phyloP scores from a whole-genome alignment of 2,113 vertebrate species.

The Puffinus mauretanicus region DNA sequence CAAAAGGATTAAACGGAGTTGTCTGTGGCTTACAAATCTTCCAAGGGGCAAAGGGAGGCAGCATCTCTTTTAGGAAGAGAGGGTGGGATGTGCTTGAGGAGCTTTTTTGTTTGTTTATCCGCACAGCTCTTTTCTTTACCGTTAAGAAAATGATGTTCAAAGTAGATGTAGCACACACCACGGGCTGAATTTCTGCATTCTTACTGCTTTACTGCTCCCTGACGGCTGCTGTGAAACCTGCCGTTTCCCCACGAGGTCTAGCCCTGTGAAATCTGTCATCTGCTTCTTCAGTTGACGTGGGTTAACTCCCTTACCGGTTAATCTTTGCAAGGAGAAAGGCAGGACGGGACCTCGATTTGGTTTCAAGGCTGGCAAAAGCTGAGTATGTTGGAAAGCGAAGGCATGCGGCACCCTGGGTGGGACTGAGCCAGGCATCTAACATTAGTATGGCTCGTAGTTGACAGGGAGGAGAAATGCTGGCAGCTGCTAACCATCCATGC shows the following conservation, averaged over 20 bases:
- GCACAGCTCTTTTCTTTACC: not conserved
- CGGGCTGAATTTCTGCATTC: not conserved
- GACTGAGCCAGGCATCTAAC: constrained; percentile 65
- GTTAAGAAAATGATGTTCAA: not conserved
- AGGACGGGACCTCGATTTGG: constrained; percentile 7
- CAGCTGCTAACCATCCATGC: constrained; percentile 71
- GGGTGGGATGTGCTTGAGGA: not conserved
- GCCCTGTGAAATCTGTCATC: constrained; percentile 37
- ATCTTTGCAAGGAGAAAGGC: constrained; percentile 9
- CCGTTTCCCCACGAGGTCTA: not conserved
- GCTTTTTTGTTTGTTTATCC: not conserved
- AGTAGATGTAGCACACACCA: not conserved
- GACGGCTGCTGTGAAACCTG: not conserved
- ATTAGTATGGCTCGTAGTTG: constrained; percentile 58
- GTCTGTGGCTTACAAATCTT: not conserved
- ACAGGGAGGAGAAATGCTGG: constrained; percentile 70
- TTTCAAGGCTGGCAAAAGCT: constrained; percentile 48
- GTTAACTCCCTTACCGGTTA: not conserved
- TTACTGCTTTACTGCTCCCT: not conserved
- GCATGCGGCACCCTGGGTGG: constrained; percentile 60
- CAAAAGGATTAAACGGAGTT: not conserved
- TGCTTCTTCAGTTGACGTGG: not conserved
- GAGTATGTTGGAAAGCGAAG: constrained; percentile 52
- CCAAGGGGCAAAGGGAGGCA: not conserved
- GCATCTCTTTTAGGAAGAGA: not conserved